These are phyloP conservation scores for Microdon myrmicae DNA, from an alignment of 2,888 invertebrate species.

Conservation along the genomic window DNA sequence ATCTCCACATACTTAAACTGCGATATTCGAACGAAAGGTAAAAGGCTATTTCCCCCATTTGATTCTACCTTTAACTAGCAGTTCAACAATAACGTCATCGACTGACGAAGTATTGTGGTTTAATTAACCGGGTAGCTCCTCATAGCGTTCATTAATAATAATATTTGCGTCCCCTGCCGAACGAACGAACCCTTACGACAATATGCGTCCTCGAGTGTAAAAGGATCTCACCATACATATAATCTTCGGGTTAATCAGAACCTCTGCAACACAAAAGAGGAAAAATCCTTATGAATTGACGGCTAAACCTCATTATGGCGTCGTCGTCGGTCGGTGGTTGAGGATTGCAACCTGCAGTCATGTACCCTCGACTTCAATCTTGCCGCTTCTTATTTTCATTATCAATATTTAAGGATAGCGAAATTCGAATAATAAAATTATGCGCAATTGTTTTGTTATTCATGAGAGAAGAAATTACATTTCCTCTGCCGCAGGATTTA, in stretches of 20 bases:
- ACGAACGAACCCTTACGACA: conserved; percentile 3
- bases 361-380: conserved; percentile 1
- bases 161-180: conserved; percentile 1
- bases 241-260: conserved; percentile 40
- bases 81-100: no score
- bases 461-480: conserved; percentile 47
- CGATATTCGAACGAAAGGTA: no score
- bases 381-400: conserved; percentile 35
- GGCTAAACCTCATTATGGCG: conserved; percentile 27
- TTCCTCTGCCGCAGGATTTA: conserved; percentile 3
- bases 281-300: conserved; percentile 22
- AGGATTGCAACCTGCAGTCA: neutral
- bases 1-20: no score
- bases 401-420: conserved; percentile 46
- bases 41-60: no score
- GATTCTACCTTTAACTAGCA: no score
- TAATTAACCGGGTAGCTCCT: conserved; percentile 39
- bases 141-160: conserved; percentile 46
- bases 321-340: neutral
- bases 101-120: no score
- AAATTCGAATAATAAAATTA: conserved; percentile 50
- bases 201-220: conserved; percentile 7
- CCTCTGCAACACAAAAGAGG: conserved; percentile 14
- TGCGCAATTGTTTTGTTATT: conserved; percentile 51
- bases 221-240: conserved; percentile 33